These are phyloP conservation scores for Lemur catta DNA, from an alignment of 2,797 vertebrate species.

Conservation along the genomic window DNA sequence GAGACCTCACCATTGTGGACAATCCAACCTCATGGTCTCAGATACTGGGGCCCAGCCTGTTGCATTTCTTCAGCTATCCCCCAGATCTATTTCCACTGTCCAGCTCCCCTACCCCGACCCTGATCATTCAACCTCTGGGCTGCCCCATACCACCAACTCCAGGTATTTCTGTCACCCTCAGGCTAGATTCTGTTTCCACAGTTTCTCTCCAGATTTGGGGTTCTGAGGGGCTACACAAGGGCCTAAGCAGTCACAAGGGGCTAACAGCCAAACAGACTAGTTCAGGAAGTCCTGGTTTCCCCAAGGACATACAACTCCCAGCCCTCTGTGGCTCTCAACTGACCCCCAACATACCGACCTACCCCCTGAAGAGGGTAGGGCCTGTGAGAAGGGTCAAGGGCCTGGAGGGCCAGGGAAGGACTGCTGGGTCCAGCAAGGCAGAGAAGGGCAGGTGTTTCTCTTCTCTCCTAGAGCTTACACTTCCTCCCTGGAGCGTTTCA, in stretches of 20 bases:
- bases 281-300: not conserved
- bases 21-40: not conserved
- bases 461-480: not conserved
- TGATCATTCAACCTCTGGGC: not conserved
- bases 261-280: not conserved
- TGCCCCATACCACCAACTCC: not conserved
- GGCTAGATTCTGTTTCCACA: not conserved
- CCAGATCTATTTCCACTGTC: not conserved
- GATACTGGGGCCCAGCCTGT: not conserved
- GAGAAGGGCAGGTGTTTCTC: not conserved
- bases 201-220: not conserved
- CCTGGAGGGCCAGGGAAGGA: not conserved
- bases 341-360: not conserved
- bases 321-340: not conserved
- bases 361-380: not conserved
- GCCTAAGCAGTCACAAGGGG: not conserved
- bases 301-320: not conserved
- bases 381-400: not conserved
- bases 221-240: not conserved
- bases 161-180: not conserved
- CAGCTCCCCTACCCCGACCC: not conserved
- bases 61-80: accelerated
- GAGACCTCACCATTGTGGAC: not conserved
- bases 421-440: not conserved
- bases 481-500: not conserved